These are phyloP conservation scores for Hypsibius dujardini DNA, from an alignment of 1,140 invertebrate species.

Conservation along the genomic window DNA sequence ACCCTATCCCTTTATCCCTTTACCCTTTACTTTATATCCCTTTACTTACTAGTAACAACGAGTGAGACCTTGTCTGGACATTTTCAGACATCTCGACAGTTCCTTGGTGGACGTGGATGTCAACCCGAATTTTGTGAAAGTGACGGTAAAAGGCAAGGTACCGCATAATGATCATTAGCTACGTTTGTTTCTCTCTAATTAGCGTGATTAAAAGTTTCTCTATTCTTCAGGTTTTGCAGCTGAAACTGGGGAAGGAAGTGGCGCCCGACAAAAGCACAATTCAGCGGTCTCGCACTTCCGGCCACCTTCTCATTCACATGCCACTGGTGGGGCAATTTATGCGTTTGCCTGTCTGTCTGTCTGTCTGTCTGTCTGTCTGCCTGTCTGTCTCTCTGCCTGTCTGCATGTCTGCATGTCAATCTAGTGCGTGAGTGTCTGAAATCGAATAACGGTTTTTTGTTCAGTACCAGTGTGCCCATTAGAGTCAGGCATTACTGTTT, in stretches of 20 bases:
- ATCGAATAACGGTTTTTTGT: too few relatives aligned
- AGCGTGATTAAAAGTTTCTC: background rate
- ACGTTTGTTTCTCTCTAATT: background rate
- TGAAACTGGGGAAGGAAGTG: slow-evolving; percentile 61
- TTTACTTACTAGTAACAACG: slow-evolving; percentile 15
- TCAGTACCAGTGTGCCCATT: too few relatives aligned
- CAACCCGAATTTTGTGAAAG: slow-evolving; percentile 59
- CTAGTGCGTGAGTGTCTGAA: too few relatives aligned
- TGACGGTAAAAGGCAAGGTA: slow-evolving; percentile 50
- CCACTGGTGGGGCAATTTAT: slow-evolving; percentile 43
- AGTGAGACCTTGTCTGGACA: background rate
- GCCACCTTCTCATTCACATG: slow-evolving; percentile 59
- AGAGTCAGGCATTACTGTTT: too few relatives aligned
- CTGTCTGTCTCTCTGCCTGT: too few relatives aligned
- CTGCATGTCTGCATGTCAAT: too few relatives aligned
- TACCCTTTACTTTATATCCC: too few relatives aligned
- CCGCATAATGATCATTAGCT: background rate
- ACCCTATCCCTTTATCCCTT: too few relatives aligned
- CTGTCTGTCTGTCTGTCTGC: slow-evolving; percentile 21
- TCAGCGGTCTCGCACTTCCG: slow-evolving; percentile 59
- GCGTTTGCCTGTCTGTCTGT: background rate
- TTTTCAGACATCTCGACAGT: slow-evolving; percentile 58
- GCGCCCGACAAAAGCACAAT: slow-evolving; percentile 49
- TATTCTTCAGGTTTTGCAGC: slow-evolving; percentile 56
- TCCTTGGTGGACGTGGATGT: slow-evolving; percentile 61